These are phyloP conservation scores for Yponomeuta malinellus DNA, from an alignment of 2,888 invertebrate genomes.

Conservation along the genomic window DNA sequence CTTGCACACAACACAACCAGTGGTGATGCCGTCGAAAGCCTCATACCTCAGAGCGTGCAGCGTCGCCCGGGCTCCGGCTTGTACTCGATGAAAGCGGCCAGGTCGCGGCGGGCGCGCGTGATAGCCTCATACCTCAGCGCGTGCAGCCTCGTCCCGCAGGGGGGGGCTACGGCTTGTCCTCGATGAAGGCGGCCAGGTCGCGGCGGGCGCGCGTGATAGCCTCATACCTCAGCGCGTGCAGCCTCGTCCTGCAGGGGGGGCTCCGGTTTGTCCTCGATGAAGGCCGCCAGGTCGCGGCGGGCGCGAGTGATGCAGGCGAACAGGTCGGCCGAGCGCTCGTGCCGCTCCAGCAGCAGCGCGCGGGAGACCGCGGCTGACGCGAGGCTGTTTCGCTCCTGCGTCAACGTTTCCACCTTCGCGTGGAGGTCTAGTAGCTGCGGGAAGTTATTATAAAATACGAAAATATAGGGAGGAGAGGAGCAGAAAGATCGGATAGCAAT, in stretches of 20 bases:
- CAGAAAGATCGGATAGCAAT: neutral
- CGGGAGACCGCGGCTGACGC: conserved; percentile 56
- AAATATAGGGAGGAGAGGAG: neutral
- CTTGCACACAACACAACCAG: no score
- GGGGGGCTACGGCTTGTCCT: neutral
- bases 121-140: neutral
- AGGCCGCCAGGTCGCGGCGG: conserved; percentile 44
- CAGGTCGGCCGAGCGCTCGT: conserved; percentile 57
- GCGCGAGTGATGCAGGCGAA: conserved; percentile 51
- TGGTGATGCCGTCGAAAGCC: no score
- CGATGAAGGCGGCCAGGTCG: neutral
- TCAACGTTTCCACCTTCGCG: conserved; percentile 54
- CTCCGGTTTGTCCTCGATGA: conserved; percentile 27
- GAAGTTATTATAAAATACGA: neutral
- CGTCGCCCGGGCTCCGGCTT: neutral
- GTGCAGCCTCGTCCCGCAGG: neutral
- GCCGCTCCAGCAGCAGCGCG: conserved; percentile 62
- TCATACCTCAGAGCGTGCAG: neutral
- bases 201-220: neutral
- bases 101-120: conserved; percentile 46
- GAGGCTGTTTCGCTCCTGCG: conserved; percentile 53
- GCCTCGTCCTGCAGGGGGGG: neutral
- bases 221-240: neutral
- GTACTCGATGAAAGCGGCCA: conserved; percentile 38
- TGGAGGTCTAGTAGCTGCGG: conserved; percentile 51